Percentiles rank a stretch among this genome's conserved stretches.
phyloP scores from a whole-genome alignment of 2,113 vertebrate genomes.

The Fulica atra region DNA sequence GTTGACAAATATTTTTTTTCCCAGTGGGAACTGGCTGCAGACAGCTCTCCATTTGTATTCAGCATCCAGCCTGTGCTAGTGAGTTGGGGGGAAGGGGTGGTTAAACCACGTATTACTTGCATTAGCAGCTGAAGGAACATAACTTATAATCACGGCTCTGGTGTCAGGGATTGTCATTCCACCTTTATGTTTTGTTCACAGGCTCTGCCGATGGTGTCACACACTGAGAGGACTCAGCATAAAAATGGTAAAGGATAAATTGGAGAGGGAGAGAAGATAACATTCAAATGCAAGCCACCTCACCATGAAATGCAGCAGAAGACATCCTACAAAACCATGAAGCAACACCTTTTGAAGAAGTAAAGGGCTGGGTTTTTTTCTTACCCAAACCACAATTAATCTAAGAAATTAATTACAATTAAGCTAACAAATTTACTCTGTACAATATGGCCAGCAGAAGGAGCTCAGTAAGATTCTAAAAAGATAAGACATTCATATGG shows the following conservation, averaged over 20 bases:
- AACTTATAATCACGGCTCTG: neutral
- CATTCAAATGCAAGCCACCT: neutral
- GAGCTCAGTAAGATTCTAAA: neutral
- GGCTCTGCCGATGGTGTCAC: neutral
- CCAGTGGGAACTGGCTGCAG: neutral
- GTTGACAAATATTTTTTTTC: slow-evolving; percentile 17
- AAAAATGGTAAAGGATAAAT: neutral
- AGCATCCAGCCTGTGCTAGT: neutral
- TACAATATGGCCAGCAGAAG: neutral
- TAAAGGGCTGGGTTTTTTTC: neutral
- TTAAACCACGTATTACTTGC: neutral
- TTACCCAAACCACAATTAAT: neutral
- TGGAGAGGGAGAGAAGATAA: neutral
- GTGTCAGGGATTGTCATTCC: neutral
- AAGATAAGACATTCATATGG: neutral
- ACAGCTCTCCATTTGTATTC: neutral
- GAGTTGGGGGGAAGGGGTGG: neutral
- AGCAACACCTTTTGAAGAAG: neutral
- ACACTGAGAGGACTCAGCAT: neutral
- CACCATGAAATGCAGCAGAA: neutral
- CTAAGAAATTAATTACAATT: neutral
- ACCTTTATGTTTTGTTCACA: neutral
- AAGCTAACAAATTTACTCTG: neutral
- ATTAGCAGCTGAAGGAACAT: neutral
- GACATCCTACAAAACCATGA: neutral